Evolutionary conservation across 2,113 vertebrate species (phyloP).

Genomic region (Hepsetus odoe): DNA sequence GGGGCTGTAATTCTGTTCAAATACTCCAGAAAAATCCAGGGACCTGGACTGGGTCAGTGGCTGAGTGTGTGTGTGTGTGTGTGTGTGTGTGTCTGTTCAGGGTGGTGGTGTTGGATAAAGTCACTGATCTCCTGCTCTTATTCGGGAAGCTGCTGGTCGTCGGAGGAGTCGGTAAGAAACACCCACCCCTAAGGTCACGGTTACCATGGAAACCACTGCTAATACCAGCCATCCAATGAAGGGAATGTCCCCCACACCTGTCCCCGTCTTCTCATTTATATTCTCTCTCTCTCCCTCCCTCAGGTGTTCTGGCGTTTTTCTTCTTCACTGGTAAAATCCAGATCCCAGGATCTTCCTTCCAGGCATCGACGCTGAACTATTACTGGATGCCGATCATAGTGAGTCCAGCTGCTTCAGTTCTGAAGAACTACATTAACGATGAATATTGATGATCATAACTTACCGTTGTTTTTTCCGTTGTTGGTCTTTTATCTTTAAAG

Average conservation of each 20-base stretch:
- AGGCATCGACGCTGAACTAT: constrained; percentile 79
- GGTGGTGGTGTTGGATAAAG: constrained; percentile 89
- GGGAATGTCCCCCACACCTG: background rate
- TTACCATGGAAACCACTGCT: too few species aligned
- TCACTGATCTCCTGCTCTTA: constrained; percentile 87
- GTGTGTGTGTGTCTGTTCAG: constrained; percentile 61
- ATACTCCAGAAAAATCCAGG: too few species aligned
- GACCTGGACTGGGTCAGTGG: too few species aligned
- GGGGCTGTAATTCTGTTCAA: too few species aligned
- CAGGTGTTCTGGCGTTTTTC: constrained; percentile 86
- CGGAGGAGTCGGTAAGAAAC: constrained; percentile 81
- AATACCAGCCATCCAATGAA: too few species aligned
- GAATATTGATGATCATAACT: too few species aligned
- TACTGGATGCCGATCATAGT: constrained; percentile 93
- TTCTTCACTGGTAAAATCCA: constrained; percentile 84
- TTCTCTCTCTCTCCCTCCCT: background rate
- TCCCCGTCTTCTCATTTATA: too few species aligned
- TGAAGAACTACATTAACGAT: too few species aligned
- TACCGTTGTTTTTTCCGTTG: too few species aligned
- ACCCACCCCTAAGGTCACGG: too few species aligned
- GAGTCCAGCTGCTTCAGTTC: constrained; percentile 62
- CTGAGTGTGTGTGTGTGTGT: background rate
- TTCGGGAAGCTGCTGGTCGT: constrained; percentile 91
- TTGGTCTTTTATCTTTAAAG: too few species aligned
- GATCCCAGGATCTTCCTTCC: constrained; percentile 68